Conservation (phyloP, 2,113 vertebrate species). For the Ivindomyrus marchei region DNA sequence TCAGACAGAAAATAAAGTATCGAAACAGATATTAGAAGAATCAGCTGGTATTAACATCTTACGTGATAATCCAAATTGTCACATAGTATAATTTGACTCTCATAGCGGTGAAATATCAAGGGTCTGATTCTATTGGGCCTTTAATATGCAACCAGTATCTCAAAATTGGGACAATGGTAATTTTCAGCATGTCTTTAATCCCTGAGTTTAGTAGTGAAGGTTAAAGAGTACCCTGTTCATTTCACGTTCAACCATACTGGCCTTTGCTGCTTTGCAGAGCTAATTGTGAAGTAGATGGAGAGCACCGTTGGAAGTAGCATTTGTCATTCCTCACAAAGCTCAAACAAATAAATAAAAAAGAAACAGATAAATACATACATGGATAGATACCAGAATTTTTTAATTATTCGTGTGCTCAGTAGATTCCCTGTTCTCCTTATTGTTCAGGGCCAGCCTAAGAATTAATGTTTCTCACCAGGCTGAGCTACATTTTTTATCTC, state of each 20-base stretch:
- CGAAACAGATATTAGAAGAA: not conserved
- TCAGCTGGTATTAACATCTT: not conserved
- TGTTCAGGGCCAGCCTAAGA: not conserved
- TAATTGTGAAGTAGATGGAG: slow-evolving; percentile 8
- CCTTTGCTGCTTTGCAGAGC: slow-evolving; percentile 2
- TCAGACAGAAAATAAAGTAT: not conserved
- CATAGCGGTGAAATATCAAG: not conserved
- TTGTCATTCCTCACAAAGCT: slow-evolving; percentile 7
- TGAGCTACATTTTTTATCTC: not conserved
- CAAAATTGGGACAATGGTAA: not conserved
- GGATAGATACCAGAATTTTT: not conserved
- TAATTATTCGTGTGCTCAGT: not conserved
- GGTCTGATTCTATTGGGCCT: not conserved
- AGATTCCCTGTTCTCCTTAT: not conserved
- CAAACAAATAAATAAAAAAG: not conserved
- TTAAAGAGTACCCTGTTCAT: not conserved
- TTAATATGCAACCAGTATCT: not conserved
- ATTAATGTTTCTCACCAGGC: not conserved
- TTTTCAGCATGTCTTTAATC: not conserved
- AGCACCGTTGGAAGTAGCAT: not conserved
- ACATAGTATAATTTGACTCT: not conserved
- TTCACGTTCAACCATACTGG: not conserved
- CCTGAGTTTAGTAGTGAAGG: not conserved
- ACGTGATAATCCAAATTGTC: not conserved
- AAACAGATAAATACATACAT: not conserved